phyloP scores from a whole-genome alignment of 2,888 invertebrate species.

The Drosophila picticornis region DNA sequence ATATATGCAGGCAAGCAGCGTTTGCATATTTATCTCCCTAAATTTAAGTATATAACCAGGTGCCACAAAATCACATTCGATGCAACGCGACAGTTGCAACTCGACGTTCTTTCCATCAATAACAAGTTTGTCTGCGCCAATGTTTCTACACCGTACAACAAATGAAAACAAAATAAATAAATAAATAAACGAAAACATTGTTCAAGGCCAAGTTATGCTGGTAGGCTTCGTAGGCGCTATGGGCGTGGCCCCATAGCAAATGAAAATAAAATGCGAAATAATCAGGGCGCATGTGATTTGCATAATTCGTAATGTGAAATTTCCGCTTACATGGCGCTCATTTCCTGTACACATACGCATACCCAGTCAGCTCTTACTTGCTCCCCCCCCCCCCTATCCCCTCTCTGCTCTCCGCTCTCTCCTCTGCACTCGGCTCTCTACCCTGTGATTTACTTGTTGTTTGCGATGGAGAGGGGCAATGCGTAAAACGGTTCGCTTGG shows the following conservation, averaged over 20 bases:
- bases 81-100: constrained; percentile 13
- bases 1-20: constrained; percentile 2
- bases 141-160: neutral
- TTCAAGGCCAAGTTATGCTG: constrained; percentile 10
- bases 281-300: constrained; percentile 73
- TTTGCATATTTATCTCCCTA: neutral
- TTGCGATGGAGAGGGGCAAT: neutral
- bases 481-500: constrained; percentile 46
- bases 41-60: neutral
- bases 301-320: constrained; percentile 81
- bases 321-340: constrained; percentile 75
- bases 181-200: neutral
- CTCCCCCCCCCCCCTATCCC: neutral
- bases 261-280: constrained; percentile 55
- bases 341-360: constrained; percentile 58
- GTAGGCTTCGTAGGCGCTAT: neutral
- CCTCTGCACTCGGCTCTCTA: neutral
- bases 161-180: neutral
- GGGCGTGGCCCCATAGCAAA: constrained; percentile 28
- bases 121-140: neutral
- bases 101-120: neutral
- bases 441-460: constrained; percentile 34
- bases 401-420: neutral
- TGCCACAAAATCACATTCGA: neutral
- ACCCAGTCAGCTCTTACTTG: constrained; percentile 1